A percentile compares a stretch with the other conserved stretches of the same genome.
These are phyloP conservation scores for Luperina testacea DNA, from an alignment of 2,888 invertebrate genomes.

Conservation along the genomic window DNA sequence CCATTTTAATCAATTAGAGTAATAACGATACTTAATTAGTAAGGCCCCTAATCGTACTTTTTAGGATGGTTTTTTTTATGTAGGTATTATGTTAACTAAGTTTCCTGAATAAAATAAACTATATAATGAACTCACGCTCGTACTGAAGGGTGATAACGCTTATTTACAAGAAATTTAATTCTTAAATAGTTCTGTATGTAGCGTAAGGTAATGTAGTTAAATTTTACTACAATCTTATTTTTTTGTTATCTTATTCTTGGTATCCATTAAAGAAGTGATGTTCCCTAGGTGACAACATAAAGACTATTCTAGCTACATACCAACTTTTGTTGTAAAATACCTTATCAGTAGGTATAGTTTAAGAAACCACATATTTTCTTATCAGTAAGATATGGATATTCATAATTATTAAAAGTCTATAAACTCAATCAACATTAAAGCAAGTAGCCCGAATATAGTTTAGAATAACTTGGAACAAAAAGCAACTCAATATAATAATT, in stretches of 20 bases:
- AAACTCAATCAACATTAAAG: neutral
- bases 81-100: too few relatives aligned
- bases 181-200: neutral
- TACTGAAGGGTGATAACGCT: neutral
- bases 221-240: neutral
- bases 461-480: neutral
- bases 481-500: neutral
- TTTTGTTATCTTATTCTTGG: neutral
- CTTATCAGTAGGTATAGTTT: slow-evolving; percentile 2
- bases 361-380: slow-evolving; percentile 19
- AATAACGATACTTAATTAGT: neutral
- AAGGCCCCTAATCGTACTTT: neutral
- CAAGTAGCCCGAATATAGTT: neutral
- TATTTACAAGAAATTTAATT: neutral
- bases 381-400: slow-evolving; percentile 26
- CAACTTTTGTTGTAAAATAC: slow-evolving; percentile 1
- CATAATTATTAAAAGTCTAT: neutral
- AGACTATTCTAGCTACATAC: neutral
- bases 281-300: too few relatives aligned
- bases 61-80: neutral
- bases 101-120: neutral
- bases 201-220: neutral
- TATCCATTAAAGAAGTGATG: neutral
- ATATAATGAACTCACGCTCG: neutral
- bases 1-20: neutral